Conservation (phyloP, 2,888 invertebrate species). For the Heterodera filipjevi region DNA sequence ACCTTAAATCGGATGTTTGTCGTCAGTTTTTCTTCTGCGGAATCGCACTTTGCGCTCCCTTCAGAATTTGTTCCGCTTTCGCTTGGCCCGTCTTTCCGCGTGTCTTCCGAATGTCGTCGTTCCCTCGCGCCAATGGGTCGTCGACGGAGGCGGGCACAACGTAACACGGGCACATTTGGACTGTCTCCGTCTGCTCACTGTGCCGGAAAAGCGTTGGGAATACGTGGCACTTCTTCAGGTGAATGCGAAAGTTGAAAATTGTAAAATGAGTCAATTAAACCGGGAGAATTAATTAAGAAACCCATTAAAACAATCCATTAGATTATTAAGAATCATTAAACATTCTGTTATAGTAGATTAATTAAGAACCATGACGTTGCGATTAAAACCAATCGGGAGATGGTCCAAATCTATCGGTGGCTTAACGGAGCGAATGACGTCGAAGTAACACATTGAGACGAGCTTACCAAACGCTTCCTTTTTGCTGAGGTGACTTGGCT, state of each 20-base stretch:
- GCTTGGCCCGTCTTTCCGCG: constrained; percentile 29
- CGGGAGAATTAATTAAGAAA: background rate
- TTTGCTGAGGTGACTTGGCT: constrained; percentile 11
- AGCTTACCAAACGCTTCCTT: background rate
- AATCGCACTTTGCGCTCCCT: background rate
- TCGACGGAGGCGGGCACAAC: constrained; percentile 42
- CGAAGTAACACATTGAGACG: constrained; percentile 15
- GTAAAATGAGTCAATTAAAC: background rate
- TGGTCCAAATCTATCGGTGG: constrained; percentile 38
- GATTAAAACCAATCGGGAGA: constrained; percentile 38
- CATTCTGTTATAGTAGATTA: too few relatives aligned
- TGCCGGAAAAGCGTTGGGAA: constrained; percentile 36
- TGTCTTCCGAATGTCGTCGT: constrained; percentile 41
- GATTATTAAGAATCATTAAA: too few relatives aligned
- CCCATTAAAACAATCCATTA: background rate
- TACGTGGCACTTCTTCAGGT: constrained; percentile 39
- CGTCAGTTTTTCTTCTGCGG: background rate
- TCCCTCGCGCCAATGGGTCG: constrained; percentile 29
- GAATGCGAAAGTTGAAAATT: background rate
- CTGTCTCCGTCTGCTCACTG: constrained; percentile 38
- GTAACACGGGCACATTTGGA: constrained; percentile 36
- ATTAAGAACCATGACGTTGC: constrained; percentile 40
- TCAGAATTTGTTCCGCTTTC: constrained; percentile 29
- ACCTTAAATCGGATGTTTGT: constrained; percentile 13
- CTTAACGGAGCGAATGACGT: constrained; percentile 40